phyloP scores from a whole-genome alignment of 2,113 vertebrate genomes.

The Xiphophorus maculatus region DNA sequence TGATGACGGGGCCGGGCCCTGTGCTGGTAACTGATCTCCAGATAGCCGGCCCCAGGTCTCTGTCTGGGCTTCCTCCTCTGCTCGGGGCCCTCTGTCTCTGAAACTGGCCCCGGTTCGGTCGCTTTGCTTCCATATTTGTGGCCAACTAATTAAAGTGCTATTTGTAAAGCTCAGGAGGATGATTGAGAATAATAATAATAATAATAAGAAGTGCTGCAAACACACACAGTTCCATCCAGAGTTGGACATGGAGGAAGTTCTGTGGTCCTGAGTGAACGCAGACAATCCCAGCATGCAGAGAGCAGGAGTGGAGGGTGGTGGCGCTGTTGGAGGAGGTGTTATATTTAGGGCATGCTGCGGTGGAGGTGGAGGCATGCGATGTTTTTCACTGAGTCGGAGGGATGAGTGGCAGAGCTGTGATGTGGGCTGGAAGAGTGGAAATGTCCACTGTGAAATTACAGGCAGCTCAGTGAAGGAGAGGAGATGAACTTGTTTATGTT shows the following conservation, averaged over 20 bases:
- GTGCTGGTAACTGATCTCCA: slow-evolving; percentile 59
- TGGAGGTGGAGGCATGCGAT: slow-evolving; percentile 66
- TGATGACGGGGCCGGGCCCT: slow-evolving; percentile 70
- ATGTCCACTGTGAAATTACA: slow-evolving; percentile 67
- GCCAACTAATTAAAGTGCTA: slow-evolving; percentile 56
- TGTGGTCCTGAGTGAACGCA: slow-evolving; percentile 41
- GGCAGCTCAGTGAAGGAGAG: slow-evolving; percentile 55
- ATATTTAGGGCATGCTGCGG: slow-evolving; percentile 71
- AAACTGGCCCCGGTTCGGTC: slow-evolving; percentile 31
- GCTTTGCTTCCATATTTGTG: slow-evolving; percentile 56
- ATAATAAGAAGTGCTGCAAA: slow-evolving; percentile 11
- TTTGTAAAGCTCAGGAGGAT: slow-evolving; percentile 59
- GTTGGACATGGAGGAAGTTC: slow-evolving; percentile 39
- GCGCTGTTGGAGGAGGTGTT: slow-evolving; percentile 32
- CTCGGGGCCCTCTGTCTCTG: slow-evolving; percentile 30
- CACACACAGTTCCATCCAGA: slow-evolving; percentile 13
- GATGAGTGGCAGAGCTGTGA: slow-evolving; percentile 70
- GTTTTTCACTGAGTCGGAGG: slow-evolving; percentile 68
- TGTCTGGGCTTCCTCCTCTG: slow-evolving; percentile 52
- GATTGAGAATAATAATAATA: slow-evolving; percentile 51
- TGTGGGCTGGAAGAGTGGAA: slow-evolving; percentile 67
- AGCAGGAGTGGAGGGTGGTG: slow-evolving; percentile 27
- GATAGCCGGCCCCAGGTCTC: slow-evolving; percentile 58
- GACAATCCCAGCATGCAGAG: slow-evolving; percentile 53
- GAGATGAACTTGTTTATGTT: slow-evolving; percentile 71